Percentiles rank a stretch among this genome's conserved stretches.
These are phyloP conservation scores for Trachurus trachurus DNA, from an alignment of 2,797 vertebrate genomes.

Conservation along the genomic window DNA sequence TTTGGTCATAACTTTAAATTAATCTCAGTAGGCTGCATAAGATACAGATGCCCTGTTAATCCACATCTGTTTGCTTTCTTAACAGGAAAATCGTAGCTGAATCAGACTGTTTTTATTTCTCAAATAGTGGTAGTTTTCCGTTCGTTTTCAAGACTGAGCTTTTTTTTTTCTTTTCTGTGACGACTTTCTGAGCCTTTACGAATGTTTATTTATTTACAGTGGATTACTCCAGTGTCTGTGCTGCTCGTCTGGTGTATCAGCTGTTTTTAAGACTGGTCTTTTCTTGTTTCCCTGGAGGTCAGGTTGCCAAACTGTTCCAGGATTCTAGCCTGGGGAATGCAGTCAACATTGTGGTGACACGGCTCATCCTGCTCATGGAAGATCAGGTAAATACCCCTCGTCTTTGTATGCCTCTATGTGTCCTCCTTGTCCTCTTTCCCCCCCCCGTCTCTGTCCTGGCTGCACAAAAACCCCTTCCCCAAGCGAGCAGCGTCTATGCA, in stretches of 20 bases:
- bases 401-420: slow-evolving; percentile 4
- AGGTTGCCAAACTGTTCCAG: slow-evolving; percentile 99
- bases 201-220: neutral
- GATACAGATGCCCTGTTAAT: slow-evolving; percentile 4
- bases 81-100: neutral
- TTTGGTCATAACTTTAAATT: slow-evolving; percentile 21
- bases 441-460: slow-evolving; percentile 10
- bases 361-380: slow-evolving; percentile 97
- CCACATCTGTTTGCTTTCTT: slow-evolving; percentile 13
- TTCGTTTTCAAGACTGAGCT: neutral
- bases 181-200: neutral
- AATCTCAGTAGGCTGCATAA: neutral
- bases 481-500: slow-evolving; percentile 61
- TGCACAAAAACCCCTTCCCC: neutral
- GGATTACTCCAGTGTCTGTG: neutral
- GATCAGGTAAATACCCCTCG: slow-evolving; percentile 90
- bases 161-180: neutral
- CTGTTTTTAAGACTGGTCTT: slow-evolving; percentile 98
- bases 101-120: neutral
- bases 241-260: slow-evolving; percentile 43
- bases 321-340: slow-evolving; percentile 99
- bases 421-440: slow-evolving; percentile 8
- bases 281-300: slow-evolving; percentile 99
- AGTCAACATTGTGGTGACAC: slow-evolving; percentile 97
- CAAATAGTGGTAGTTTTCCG: neutral